These are phyloP conservation scores for Oostethus manadensis DNA, from an alignment of 2,113 vertebrate genomes.

Conservation along the genomic window DNA sequence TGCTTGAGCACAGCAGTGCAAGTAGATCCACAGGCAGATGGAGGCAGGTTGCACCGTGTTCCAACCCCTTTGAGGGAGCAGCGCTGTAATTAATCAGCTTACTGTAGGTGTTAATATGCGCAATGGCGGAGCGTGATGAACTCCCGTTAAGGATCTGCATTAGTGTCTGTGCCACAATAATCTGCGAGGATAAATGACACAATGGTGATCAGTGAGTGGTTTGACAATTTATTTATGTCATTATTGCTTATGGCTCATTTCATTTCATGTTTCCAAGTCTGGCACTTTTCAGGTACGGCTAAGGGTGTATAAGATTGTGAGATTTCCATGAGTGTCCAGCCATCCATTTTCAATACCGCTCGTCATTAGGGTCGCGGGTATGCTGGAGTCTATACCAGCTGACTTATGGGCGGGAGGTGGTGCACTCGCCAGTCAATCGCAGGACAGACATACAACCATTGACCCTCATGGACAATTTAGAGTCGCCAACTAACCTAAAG, in stretches of 20 bases:
- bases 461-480: too few species aligned
- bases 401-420: too few species aligned
- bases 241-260: conserved; percentile 45
- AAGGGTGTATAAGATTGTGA: too few species aligned
- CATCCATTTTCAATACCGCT: too few species aligned
- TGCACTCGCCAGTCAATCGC: too few species aligned
- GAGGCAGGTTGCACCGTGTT: conserved; percentile 13
- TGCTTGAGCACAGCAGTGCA: conserved; percentile 31
- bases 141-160: conserved; percentile 43
- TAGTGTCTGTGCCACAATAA: conserved; percentile 48
- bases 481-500: too few species aligned
- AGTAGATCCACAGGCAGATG: conserved; percentile 32
- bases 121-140: conserved; percentile 28
- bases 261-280: conserved; percentile 4
- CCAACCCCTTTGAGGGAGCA: conserved; percentile 23
- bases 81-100: conserved; percentile 38
- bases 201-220: conserved; percentile 45
- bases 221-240: conserved; percentile 58
- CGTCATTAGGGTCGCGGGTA: too few species aligned
- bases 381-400: too few species aligned
- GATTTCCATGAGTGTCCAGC: too few species aligned
- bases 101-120: conserved; percentile 37
- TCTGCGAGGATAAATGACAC: conserved; percentile 50
- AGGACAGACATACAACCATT: too few species aligned
- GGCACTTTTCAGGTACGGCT: too few species aligned